Evolutionary conservation across 1,140 invertebrate genomes (phyloP), one percentile per base, ranked within the genome.

Genomic region (Drosophila takahashii): DNA sequence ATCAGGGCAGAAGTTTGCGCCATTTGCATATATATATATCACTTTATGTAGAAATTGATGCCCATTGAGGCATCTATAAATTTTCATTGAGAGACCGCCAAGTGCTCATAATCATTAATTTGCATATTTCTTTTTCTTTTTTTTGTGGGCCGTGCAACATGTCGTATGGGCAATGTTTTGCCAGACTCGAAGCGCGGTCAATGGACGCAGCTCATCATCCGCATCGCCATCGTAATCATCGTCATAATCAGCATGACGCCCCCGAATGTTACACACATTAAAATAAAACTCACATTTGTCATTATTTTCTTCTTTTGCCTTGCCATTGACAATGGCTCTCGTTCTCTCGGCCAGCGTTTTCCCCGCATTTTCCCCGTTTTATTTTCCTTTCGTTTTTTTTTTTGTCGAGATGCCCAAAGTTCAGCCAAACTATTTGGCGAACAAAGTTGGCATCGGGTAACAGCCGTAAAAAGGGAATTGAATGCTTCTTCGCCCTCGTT

Each of bases 251-350:
- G 70, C 70, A 39, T 77, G 66, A 61, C 62, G 62, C 48, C 51
- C 56, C 77, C 78, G 60, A 86, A 86, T 74, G 81, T 77, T 81
- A 62, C 81, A 86, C 67, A 51, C 78, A 85, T 85, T 85, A 86
- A 86, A 85, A 85, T 85, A 86, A 81, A 86, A 85, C 80, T 56
- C 67, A 77, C 81, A 86, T 85, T 85, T 85, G 83, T 85, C 81
- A 85, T 73, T 73, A 62, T 66, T 75, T 47, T 60, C 11, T 48
- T 15, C 11, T 48, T 15, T 52, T 34, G 47, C 44, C 53, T 66
- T 76, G 60, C 60, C 72, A 75, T 48, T 76, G 71, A 57, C 52
- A 75, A 57, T 75, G 64, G 65, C 60, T 34, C 37, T 36, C 32
- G 32, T 36, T 52, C 22, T 42, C 34, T 48, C 15, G 4, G 27